Percentiles rank a stretch among this genome's conserved stretches.
Conservation (phyloP, 2,888 invertebrate genomes). For the Prosopocoilus inquinatus region DNA sequence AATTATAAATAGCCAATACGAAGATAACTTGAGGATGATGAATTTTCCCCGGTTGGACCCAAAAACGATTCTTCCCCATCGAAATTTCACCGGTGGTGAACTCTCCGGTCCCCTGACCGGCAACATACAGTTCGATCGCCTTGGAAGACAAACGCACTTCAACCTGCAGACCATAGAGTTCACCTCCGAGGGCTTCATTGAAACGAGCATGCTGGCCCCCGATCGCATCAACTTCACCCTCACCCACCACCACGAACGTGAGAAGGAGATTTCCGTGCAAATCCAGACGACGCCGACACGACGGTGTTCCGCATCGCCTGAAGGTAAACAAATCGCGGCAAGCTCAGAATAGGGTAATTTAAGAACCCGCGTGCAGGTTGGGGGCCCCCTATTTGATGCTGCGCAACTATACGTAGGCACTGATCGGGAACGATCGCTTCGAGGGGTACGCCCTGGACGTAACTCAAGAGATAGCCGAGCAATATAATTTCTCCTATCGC, state of each 20-base stretch:
- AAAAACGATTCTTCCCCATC: neutral
- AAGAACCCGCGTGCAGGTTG: conserved; percentile 55
- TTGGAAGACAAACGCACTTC: conserved; percentile 61
- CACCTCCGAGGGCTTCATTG: conserved; percentile 57
- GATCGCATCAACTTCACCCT: conserved; percentile 35
- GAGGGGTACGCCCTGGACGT: conserved; percentile 92
- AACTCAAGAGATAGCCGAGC: conserved; percentile 72
- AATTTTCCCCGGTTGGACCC: too few species aligned
- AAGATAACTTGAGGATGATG: too few species aligned
- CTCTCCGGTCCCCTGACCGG: conserved; percentile 61
- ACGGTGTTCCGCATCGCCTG: conserved; percentile 54
- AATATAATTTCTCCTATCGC: conserved; percentile 61
- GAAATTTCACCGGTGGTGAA: conserved; percentile 24
- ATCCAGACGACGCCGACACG: too few species aligned
- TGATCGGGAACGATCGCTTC: conserved; percentile 73
- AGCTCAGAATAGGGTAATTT: conserved; percentile 6
- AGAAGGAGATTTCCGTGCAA: conserved; percentile 50
- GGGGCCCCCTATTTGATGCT: conserved; percentile 73
- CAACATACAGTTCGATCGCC: conserved; percentile 61
- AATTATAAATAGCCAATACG: too few species aligned
- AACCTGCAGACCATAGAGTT: conserved; percentile 65
- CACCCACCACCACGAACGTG: conserved; percentile 47
- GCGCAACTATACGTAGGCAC: conserved; percentile 53
- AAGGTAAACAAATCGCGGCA: conserved; percentile 34
- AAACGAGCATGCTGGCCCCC: conserved; percentile 48